These are phyloP conservation scores for Nymphalis urticae DNA, from an alignment of 2,888 invertebrate species.

Conservation along the genomic window DNA sequence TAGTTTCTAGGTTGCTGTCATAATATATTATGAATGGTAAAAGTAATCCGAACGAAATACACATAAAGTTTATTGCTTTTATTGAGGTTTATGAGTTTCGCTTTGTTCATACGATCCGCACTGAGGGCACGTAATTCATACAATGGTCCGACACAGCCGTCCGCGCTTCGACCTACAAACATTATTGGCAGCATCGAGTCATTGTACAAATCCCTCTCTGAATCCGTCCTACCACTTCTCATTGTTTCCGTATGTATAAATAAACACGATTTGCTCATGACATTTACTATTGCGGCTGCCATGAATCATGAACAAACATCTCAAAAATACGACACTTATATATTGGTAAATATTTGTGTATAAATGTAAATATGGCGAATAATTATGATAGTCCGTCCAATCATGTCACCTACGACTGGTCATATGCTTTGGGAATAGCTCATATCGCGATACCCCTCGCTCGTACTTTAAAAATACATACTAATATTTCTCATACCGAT, in stretches of 20 bases:
- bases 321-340: constrained; percentile 32
- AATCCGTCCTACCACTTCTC: not conserved
- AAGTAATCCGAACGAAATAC: constrained; percentile 26
- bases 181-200: not conserved
- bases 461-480: too few species aligned
- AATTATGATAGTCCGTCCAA: constrained; percentile 23
- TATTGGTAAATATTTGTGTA: constrained; percentile 26
- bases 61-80: constrained; percentile 33
- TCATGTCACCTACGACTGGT: not conserved
- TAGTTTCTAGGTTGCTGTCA: constrained; percentile 37
- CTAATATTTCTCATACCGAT: too few species aligned
- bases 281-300: constrained; percentile 51
- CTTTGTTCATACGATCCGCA: constrained; percentile 9
- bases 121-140: constrained; percentile 1
- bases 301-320: constrained; percentile 31
- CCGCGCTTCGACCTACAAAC: too few species aligned
- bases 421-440: not conserved
- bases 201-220: not conserved
- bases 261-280: constrained; percentile 21
- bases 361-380: constrained; percentile 26
- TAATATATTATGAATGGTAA: constrained; percentile 25
- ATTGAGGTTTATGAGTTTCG: constrained; percentile 30
- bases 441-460: too few species aligned
- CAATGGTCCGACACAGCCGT: not conserved
- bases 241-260: constrained; percentile 11